phyloP scores from a whole-genome alignment of 2,888 invertebrate species.

The Metopia argyrocephala region DNA sequence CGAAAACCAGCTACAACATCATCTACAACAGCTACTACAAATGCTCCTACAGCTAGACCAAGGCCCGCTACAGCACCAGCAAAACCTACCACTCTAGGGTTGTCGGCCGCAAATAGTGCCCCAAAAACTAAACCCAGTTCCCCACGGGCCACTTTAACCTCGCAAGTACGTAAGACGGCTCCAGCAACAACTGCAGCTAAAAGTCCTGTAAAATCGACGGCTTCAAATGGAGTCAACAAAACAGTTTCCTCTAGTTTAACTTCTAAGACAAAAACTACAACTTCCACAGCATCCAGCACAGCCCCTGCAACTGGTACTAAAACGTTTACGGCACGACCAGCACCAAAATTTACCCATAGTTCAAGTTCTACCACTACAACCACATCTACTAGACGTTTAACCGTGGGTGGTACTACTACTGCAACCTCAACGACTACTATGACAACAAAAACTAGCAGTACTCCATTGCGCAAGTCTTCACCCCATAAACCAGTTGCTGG shows the following conservation, averaged over 20 bases:
- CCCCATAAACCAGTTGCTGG: constrained; percentile 66
- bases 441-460: constrained; percentile 57
- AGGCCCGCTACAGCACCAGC: constrained; percentile 64
- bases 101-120: constrained; percentile 66
- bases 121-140: constrained; percentile 72
- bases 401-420: constrained; percentile 45
- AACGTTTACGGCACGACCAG: constrained; percentile 74
- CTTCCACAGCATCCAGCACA: constrained; percentile 65
- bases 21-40: constrained; percentile 54
- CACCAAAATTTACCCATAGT: constrained; percentile 70
- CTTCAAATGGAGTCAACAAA: constrained; percentile 59
- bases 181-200: constrained; percentile 61
- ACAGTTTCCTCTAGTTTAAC: constrained; percentile 50
- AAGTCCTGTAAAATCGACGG: constrained; percentile 68
- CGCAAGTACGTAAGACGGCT: constrained; percentile 72
- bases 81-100: constrained; percentile 68
- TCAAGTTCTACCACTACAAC: constrained; percentile 48
- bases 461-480: constrained; percentile 67
- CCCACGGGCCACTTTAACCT: constrained; percentile 73
- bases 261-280: constrained; percentile 64
- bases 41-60: constrained; percentile 65
- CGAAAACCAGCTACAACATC: constrained; percentile 64
- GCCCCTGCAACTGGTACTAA: constrained; percentile 58
- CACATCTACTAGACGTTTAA: constrained; percentile 68
- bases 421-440: constrained; percentile 47